Evolutionary conservation across 2,888 invertebrate genomes (phyloP).

Genomic region (Noctua janthe): DNA sequence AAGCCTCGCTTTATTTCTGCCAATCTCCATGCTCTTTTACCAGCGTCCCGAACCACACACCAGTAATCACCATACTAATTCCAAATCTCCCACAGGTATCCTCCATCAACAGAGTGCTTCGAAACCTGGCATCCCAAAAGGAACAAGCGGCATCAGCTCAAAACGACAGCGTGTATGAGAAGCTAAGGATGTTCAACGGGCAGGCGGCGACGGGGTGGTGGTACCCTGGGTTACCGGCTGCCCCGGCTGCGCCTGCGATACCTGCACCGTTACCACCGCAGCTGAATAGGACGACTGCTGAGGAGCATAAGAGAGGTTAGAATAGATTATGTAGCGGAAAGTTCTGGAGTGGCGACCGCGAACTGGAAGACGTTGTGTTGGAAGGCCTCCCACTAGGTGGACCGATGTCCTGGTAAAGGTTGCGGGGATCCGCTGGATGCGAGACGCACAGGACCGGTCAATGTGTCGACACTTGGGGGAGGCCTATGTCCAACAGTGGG

Average conservation of each 20-base stretch:
- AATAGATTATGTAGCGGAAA: slow-evolving; percentile 23
- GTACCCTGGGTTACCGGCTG: slow-evolving; percentile 95
- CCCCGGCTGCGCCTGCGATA: slow-evolving; percentile 93
- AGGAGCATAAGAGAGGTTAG: slow-evolving; percentile 94
- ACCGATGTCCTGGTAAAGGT: too few species aligned
- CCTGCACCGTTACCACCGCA: slow-evolving; percentile 92
- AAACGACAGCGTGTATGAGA: slow-evolving; percentile 98
- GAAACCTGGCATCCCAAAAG: slow-evolving; percentile 99
- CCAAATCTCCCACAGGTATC: slow-evolving; percentile 93
- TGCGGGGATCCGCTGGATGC: too few species aligned
- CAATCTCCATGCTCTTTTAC: neutral
- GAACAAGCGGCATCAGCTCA: slow-evolving; percentile 96
- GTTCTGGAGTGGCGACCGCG: too few species aligned
- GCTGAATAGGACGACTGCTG: slow-evolving; percentile 91
- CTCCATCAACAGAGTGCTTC: slow-evolving; percentile 98
- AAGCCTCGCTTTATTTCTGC: neutral
- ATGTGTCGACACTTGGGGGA: too few species aligned
- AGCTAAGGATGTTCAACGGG: slow-evolving; percentile 98
- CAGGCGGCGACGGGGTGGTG: slow-evolving; percentile 96
- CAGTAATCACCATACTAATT: neutral
- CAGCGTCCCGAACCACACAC: neutral
- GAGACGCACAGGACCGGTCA: too few species aligned
- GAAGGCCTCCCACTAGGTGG: too few species aligned
- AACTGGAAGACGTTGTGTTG: too few species aligned
- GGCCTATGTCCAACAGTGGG: too few species aligned